These are phyloP conservation scores for Microctonus hyperodae DNA, from an alignment of 2,888 invertebrate species.

Conservation along the genomic window DNA sequence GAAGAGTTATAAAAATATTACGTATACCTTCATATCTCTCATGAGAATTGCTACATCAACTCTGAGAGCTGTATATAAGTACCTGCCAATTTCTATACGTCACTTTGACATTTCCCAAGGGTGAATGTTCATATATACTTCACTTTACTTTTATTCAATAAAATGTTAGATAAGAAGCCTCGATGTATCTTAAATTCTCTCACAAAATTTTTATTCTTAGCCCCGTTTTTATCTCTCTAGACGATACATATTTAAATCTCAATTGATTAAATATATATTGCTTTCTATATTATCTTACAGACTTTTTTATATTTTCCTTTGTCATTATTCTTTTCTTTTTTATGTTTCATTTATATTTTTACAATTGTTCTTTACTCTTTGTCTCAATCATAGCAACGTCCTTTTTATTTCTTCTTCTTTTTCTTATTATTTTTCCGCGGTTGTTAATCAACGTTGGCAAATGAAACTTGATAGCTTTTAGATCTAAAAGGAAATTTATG, in stretches of 20 bases:
- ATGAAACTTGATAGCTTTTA: conserved; percentile 6
- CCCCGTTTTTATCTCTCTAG: not conserved
- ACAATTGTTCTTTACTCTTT: too few species aligned
- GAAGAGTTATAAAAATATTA: not conserved
- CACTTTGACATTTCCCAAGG: not conserved
- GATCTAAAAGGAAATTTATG: conserved; percentile 17
- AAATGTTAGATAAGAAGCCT: not conserved
- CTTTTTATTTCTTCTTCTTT: not conserved
- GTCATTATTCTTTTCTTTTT: not conserved
- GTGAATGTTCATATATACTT: not conserved
- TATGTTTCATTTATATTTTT: not conserved
- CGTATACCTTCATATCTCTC: not conserved
- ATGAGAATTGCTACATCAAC: not conserved
- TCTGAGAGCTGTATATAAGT: not conserved
- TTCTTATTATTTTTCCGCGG: too few species aligned
- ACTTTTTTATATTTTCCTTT: not conserved
- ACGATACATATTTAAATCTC: conserved; percentile 1
- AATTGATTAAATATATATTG: not conserved
- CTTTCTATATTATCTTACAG: too few species aligned
- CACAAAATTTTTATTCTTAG: not conserved
- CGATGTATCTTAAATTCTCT: not conserved
- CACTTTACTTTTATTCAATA: not conserved
- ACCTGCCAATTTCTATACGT: conserved; percentile 12
- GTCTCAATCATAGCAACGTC: too few species aligned
- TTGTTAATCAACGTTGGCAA: conserved; percentile 1